Conservation (phyloP, 2,888 invertebrate species). For the Sepiola atlantica region DNA sequence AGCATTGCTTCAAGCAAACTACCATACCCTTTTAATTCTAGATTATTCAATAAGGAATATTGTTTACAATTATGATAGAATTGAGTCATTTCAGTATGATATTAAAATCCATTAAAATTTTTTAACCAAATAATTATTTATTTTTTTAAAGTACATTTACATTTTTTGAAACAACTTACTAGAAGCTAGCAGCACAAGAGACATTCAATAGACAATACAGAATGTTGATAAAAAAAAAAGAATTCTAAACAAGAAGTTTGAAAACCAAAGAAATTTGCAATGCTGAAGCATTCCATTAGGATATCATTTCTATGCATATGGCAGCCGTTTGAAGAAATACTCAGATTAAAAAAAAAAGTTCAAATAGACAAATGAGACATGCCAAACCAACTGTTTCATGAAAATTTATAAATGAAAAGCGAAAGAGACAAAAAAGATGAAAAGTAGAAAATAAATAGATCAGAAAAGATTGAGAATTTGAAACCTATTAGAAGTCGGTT, state of each 20-base stretch:
- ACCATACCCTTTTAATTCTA: not conserved
- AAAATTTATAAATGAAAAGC: slow-evolving; percentile 3
- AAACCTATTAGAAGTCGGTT: not conserved
- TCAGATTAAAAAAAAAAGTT: not conserved
- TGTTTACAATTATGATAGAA: not conserved
- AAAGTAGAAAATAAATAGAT: slow-evolving; percentile 10
- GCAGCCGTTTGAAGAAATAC: not conserved
- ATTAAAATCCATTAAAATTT: not conserved
- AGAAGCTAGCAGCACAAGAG: not conserved
- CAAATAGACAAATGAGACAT: not conserved
- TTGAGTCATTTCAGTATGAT: not conserved
- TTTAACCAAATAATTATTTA: not conserved
- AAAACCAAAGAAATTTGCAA: not conserved
- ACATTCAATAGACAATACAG: not conserved
- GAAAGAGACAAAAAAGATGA: not conserved
- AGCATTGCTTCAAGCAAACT: too few relatives aligned
- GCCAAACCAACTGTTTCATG: slow-evolving; percentile 20
- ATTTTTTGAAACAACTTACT: not conserved
- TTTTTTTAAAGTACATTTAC: not conserved
- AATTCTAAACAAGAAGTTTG: not conserved
- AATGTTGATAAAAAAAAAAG: not conserved
- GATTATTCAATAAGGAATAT: not conserved
- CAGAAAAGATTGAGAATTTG: not conserved
- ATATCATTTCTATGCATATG: not conserved
- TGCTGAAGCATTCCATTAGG: not conserved